Evolutionary conservation across 2,797 vertebrate genomes (phyloP).

Genomic region (Pseudochirops cupreus): DNA sequence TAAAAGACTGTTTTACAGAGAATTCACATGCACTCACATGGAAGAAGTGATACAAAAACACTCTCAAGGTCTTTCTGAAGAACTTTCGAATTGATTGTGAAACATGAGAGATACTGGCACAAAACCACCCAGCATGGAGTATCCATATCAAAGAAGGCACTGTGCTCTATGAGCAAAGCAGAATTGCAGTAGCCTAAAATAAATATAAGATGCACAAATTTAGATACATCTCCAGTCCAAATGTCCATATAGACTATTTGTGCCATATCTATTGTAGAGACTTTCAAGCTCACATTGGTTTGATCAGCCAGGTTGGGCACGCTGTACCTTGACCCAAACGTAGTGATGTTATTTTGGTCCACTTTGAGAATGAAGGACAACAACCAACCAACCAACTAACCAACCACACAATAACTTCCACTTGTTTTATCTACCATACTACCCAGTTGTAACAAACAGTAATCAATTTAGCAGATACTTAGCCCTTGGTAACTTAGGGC

Average conservation of each 20-base stretch:
- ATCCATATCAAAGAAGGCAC: background rate
- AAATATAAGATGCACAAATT: background rate
- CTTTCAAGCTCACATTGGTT: background rate
- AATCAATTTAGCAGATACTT: too few relatives aligned
- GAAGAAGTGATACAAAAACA: background rate
- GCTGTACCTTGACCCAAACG: background rate
- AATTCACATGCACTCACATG: background rate
- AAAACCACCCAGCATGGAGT: background rate
- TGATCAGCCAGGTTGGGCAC: background rate
- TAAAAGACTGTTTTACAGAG: background rate
- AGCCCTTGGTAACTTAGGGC: too few relatives aligned
- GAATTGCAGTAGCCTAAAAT: background rate
- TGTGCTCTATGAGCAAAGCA: background rate
- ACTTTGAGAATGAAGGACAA: background rate
- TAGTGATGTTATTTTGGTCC: background rate
- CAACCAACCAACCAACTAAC: background rate
- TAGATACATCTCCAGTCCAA: background rate
- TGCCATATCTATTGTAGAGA: background rate
- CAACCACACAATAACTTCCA: background rate
- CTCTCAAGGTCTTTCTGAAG: background rate
- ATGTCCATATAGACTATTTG: background rate
- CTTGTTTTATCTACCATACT: background rate
- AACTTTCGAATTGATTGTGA: background rate
- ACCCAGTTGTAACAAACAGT: too few relatives aligned
- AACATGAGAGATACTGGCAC: background rate